Evolutionary conservation across 1,140 invertebrate genomes (phyloP), one percentile per base, ranked within the genome.

Genomic region (Leptinotarsa defecta): DNA sequence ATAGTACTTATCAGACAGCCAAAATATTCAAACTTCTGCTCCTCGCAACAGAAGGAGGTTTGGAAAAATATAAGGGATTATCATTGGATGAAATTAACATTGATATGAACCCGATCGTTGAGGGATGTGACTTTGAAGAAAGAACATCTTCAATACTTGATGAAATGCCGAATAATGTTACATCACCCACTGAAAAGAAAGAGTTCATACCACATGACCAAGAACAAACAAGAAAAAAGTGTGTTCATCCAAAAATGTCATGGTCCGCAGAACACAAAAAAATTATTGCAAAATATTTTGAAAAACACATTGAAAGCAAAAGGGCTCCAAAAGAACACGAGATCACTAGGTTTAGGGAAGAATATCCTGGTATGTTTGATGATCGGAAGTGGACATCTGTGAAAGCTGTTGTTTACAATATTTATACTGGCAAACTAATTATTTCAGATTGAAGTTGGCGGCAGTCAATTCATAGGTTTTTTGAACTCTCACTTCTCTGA

Each of bases 21-120:
- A 75, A 75, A 34, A 19, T 75, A 8, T 68, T 34, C 19, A 74
- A 74, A 69, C 19, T 74, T 34, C 43, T 74, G 24, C 49, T 63
- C 20, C 69, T 75, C 17, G 61, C 61, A 62, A 61, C 48, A 65
- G 34, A 75, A 75, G 74, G 69, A 49, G 27, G 69, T 63, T 19
- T 70, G 48, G 74, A 27, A 67, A n/a, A 75, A 17, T 75, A 72
- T 43, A 73, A 75, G 62, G 64, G 64, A 61, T 72, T 68, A 48
- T 20, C 48, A 20, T 72, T 75, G 24, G 68, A 72, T 49, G 68
- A 72, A 15, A 75, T 75, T 15, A 34, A 75, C 43, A 64, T 75
- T 15, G 69, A 75, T 75, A 24, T 75, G 22, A 65, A 71, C 24
- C 48, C 48, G 5, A n/a, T 68, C 43, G 15, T 24, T 68, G 73